phyloP scores from a whole-genome alignment of 2,797 vertebrate genomes.

The Phataginus tetradactyla region DNA sequence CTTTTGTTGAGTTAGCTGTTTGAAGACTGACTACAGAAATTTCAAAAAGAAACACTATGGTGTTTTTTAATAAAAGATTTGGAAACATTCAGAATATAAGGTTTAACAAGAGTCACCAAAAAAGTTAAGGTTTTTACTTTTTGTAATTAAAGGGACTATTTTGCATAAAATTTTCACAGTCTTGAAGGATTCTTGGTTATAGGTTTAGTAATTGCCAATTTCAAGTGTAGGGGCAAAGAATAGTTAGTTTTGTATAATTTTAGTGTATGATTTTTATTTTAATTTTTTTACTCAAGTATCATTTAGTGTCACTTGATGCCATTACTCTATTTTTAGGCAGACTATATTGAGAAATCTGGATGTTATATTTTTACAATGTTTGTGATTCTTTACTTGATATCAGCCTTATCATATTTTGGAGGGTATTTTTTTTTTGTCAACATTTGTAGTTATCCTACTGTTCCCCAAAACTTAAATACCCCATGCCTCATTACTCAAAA shows the following conservation, averaged over 20 bases:
- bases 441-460: background rate
- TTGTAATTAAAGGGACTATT: constrained; percentile 1
- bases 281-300: background rate
- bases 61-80: background rate
- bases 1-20: constrained; percentile 15
- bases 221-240: background rate
- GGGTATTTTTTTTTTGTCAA: constrained; percentile 12
- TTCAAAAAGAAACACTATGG: background rate
- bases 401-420: constrained; percentile 13
- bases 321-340: background rate
- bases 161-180: constrained; percentile 3
- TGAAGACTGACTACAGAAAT: constrained; percentile 16
- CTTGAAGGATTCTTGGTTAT: constrained; percentile 31
- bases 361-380: background rate
- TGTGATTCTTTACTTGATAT: background rate
- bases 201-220: constrained; percentile 9
- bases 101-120: background rate
- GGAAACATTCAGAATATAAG: constrained; percentile 22
- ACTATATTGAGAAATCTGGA: background rate
- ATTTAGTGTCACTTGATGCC: background rate
- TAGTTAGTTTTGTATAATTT: background rate
- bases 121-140: background rate
- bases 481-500: background rate
- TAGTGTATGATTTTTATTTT: background rate
- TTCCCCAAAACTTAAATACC: background rate